A percentile compares a stretch with the other conserved stretches of the same genome.
Conservation (phyloP, 2,888 invertebrate species). For the Dicyrtoma fusca region DNA sequence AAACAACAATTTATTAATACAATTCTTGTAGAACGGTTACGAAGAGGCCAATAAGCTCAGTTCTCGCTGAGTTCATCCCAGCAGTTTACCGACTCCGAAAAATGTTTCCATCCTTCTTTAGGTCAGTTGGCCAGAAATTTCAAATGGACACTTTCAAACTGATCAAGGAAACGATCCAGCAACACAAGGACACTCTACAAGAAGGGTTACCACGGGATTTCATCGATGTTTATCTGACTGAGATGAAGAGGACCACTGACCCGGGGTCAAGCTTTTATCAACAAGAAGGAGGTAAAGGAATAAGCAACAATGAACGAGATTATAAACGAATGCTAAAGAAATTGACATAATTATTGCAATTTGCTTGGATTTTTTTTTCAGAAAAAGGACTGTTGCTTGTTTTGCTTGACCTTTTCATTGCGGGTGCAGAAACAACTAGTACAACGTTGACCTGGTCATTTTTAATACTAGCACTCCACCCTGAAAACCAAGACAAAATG, state of each 20-base stretch:
- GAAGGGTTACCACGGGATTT: constrained; percentile 47
- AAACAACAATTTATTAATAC: neutral
- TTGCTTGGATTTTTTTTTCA: constrained; percentile 2
- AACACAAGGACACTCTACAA: constrained; percentile 47
- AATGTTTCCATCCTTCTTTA: constrained; percentile 35
- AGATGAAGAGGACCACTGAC: constrained; percentile 43
- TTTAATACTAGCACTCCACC: constrained; percentile 44
- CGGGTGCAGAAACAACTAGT: constrained; percentile 42
- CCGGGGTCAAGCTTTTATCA: constrained; percentile 37
- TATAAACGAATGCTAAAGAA: too few relatives aligned
- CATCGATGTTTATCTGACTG: constrained; percentile 50
- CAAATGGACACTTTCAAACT: constrained; percentile 36
- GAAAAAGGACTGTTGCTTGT: constrained; percentile 27
- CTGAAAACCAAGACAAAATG: constrained; percentile 48
- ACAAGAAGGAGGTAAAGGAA: constrained; percentile 35
- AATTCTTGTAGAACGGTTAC: neutral
- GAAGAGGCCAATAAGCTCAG: constrained; percentile 20
- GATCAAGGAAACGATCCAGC: constrained; percentile 43
- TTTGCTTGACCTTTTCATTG: constrained; percentile 39
- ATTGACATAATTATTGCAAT: too few relatives aligned
- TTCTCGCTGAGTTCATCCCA: constrained; percentile 43
- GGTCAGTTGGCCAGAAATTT: constrained; percentile 35
- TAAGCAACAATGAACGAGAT: too few relatives aligned
- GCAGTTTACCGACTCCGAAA: constrained; percentile 33
- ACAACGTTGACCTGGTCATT: constrained; percentile 48